Conservation (phyloP, 2,113 vertebrate genomes). For the Oxygymnocypris stewartii region DNA sequence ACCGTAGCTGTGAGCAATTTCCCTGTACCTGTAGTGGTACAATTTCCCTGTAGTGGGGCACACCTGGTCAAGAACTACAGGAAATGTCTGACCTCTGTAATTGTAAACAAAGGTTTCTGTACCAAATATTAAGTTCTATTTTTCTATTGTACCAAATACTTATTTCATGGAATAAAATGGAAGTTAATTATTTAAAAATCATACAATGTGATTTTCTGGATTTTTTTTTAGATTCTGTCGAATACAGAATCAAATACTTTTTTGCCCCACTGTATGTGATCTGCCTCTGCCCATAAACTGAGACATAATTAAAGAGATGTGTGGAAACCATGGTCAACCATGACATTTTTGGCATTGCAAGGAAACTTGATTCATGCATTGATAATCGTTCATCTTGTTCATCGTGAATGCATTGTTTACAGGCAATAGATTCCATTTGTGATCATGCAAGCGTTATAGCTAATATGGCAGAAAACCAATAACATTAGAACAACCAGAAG, state of each 20-base stretch:
- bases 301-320: not conserved
- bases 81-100: no score
- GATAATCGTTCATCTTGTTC: not conserved
- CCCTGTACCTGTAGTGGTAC: not conserved
- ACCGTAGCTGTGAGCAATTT: conserved; percentile 10
- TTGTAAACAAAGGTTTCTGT: no score
- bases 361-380: not conserved
- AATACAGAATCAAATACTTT: no score
- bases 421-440: conserved; percentile 4
- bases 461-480: not conserved
- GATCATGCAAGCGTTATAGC: not conserved
- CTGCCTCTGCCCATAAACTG: not conserved
- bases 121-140: no score
- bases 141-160: no score
- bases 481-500: not conserved
- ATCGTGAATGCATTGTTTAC: not conserved
- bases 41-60: no score
- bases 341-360: not conserved
- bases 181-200: no score
- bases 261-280: no score
- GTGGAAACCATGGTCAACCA: not conserved
- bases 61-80: no score
- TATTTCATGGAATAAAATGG: no score
- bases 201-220: no score
- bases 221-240: no score